Conservation (phyloP, 2,797 vertebrate genomes). For the Gouania willdenowi region DNA sequence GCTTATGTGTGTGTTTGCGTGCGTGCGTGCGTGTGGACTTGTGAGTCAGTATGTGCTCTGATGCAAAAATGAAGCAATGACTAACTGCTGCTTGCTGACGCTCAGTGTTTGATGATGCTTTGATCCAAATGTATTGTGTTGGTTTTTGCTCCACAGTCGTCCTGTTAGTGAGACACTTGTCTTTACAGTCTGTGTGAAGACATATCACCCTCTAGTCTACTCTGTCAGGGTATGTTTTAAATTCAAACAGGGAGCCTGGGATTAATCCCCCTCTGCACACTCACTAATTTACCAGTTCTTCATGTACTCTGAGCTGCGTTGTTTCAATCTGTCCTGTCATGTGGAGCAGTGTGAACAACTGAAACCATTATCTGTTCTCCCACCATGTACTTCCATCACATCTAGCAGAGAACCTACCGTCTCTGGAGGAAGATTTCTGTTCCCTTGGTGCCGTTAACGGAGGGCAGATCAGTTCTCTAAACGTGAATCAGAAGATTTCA, state of each 20-base stretch:
- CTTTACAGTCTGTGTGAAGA: constrained; percentile 38
- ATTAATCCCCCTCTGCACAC: constrained; percentile 7
- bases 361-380: not conserved
- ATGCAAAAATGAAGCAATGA: constrained; percentile 49
- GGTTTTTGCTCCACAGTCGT: constrained; percentile 15
- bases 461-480: constrained; percentile 6
- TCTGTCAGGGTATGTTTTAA: constrained; percentile 19
- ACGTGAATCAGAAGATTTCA: constrained; percentile 1
- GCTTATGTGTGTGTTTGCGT: not conserved
- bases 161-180: constrained; percentile 13
- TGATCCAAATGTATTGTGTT: constrained; percentile 17
- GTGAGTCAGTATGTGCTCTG: constrained; percentile 31
- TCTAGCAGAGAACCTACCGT: constrained; percentile 2
- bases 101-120: constrained; percentile 52
- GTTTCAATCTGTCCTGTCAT: not conserved
- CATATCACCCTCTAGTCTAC: constrained; percentile 58
- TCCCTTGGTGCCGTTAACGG: not conserved
- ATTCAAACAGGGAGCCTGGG: not conserved
- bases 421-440: not conserved
- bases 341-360: too few relatives aligned
- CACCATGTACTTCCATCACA: not conserved
- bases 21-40: constrained; percentile 1
- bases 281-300: not conserved
- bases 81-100: constrained; percentile 57
- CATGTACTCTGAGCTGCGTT: not conserved